Evolutionary conservation across 2,113 vertebrate genomes (phyloP).

Genomic region (Motacilla tschutschensis): DNA sequence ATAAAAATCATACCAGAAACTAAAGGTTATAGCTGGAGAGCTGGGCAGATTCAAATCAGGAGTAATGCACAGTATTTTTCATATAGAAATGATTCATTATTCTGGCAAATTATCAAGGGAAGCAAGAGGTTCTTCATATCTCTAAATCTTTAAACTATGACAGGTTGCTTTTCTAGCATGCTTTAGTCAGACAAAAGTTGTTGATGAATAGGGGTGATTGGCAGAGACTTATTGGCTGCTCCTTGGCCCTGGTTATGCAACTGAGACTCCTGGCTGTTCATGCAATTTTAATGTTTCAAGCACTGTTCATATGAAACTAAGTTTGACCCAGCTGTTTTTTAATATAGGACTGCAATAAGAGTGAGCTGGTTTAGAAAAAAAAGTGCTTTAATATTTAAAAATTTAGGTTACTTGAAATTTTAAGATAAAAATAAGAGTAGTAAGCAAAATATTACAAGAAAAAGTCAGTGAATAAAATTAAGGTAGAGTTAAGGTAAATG

Average conservation of each 20-base stretch:
- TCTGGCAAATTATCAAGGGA: constrained; percentile 29
- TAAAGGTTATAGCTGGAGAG: neutral
- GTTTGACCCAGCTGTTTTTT: neutral
- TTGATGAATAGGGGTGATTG: constrained; percentile 40
- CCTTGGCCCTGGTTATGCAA: constrained; percentile 44
- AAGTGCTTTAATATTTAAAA: neutral
- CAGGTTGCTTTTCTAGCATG: constrained; percentile 36
- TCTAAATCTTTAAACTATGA: constrained; percentile 14
- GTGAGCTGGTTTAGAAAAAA: neutral
- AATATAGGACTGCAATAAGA: neutral
- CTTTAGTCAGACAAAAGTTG: constrained; percentile 48
- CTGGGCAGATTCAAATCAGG: neutral
- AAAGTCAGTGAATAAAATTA: neutral
- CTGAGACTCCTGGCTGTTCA: constrained; percentile 15
- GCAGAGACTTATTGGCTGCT: constrained; percentile 38
- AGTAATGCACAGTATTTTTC: constrained; percentile 4
- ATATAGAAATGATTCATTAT: constrained; percentile 35
- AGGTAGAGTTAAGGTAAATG: neutral
- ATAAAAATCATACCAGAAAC: neutral
- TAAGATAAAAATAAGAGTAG: neutral
- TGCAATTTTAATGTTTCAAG: constrained; percentile 20
- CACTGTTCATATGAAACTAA: neutral
- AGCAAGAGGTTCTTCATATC: constrained; percentile 17
- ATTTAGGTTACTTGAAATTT: neutral
- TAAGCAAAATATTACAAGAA: neutral